Percentiles rank a stretch among this genome's conserved stretches.
phyloP scores from a whole-genome alignment of 1,140 invertebrate genomes.

The Lucilia cuprina region DNA sequence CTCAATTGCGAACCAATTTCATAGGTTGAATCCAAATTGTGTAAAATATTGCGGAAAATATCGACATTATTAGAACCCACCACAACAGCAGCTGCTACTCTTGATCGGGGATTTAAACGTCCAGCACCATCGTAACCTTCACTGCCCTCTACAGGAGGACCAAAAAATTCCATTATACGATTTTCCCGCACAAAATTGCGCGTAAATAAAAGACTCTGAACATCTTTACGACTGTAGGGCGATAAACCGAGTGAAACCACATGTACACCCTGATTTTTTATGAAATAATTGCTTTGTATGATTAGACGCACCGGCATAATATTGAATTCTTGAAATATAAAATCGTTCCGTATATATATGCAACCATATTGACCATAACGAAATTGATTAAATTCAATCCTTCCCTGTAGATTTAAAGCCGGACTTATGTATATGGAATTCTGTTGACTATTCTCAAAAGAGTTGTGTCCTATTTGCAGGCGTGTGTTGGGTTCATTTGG shows the following conservation, averaged over 20 bases:
- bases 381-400: conserved; percentile 90
- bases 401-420: conserved; percentile 80
- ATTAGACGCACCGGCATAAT: conserved; percentile 73
- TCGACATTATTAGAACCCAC: conserved; percentile 89
- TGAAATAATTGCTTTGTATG: conserved; percentile 90
- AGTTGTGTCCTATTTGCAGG: conserved; percentile 86
- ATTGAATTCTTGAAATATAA: conserved; percentile 76
- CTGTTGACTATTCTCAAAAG: conserved; percentile 78
- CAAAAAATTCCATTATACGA: conserved; percentile 85
- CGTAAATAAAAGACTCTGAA: conserved; percentile 84
- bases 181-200: conserved; percentile 90
- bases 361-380: conserved; percentile 80
- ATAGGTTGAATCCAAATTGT: conserved; percentile 86
- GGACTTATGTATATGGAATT: conserved; percentile 82
- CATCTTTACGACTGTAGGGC: conserved; percentile 75
- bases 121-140: conserved; percentile 61
- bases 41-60: conserved; percentile 89
- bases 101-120: conserved; percentile 80
- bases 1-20: conserved; percentile 95
- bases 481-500: conserved; percentile 65
- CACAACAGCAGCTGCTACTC: conserved; percentile 88
- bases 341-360: conserved; percentile 83
- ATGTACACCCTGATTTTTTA: conserved; percentile 84
- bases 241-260: conserved; percentile 87
- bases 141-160: conserved; percentile 69